Evolutionary conservation across 2,113 vertebrate genomes (phyloP), one percentile per base, ranked within the genome.

Genomic region (Symphodus melops): DNA sequence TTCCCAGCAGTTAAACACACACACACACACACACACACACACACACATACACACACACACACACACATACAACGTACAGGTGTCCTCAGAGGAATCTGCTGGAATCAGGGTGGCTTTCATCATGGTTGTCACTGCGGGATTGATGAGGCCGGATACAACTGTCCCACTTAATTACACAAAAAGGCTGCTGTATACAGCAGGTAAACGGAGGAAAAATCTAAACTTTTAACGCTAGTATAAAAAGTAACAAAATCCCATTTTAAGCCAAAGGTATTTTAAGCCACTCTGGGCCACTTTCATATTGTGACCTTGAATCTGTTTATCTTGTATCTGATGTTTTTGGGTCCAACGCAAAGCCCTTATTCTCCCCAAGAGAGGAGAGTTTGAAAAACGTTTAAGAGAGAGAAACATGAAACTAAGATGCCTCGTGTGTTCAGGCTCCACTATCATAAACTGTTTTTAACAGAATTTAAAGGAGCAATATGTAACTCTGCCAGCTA

Each of bases 51-150:
- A 79, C 68, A 67, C 48, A 42, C 9, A 51, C 48, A 44, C 13
- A 51, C 39, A 62, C 67, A 65, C 48, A 25, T 39, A 52, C 28
- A 33, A 33, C 11, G 11, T 59, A 41, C 81, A 88, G 65, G 82
- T 86, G 86, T 71, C 59, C 54, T 81, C 75, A 83, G 25, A 83
- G 53, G 58, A 77, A 66, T 79, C 51, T 75, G 70, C 57, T 39
- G 21, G 48, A 72, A 67, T 73, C 55, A 65, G 48, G 61, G 73
- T 49, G 56, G 68, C 66, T 82, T 76, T 84, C 83, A 72, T 21
- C 60, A 55, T 12, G 44, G 60, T 76, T 52, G 57, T 81, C 75
- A 58, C 13, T 10, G 14, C 16, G 46, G 76, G 82, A 85, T 39
- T 65, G 72, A 86, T 77, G 68, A 36, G 17, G 9, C 62, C 12